Base-by-base conservation (phyloP, 2,888 invertebrate species). In the Rhodophaea formosa region DNA sequence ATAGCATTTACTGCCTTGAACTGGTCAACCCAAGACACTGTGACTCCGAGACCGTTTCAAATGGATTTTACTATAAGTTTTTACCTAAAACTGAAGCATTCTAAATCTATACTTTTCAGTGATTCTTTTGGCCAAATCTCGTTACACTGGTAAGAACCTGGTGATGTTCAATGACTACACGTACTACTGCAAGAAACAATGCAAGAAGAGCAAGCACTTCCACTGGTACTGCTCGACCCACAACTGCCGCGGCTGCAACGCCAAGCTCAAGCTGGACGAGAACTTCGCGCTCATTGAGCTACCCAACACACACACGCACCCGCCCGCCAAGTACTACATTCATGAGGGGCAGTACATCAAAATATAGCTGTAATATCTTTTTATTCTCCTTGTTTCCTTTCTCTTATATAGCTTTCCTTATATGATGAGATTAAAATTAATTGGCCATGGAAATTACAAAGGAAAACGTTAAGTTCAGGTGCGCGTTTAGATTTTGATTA, bases 161-260 rank as follows among this genome's bases (percentile, higher is more conserved):
- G 79, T 88, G 0, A 80, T 88, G 72, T 80, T 74, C 65, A 80
- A 84, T 44, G 79, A 85, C 59, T 89, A 87, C 65, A 87, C 88
- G 0, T 89, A 87, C 63, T 88, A 86, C 69, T 85, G 84, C 70
- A 87, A 88, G 72, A 82, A 78, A 58, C 79, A 82, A 63, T 83
- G 79, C 69, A 85, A 84, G 71, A 82, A 73, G 63, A 82, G 78
- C 0, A 82, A 80, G 44, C 69, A 75, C 59, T 84, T 80, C 57
- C 78, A 81, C 57, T 89, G 89, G 89, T 83, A 86, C 60, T 89
- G 89, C 58, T 89, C 89, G 0, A 87, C 88, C 0, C 86, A 89
- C 62, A 86, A 86, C 68, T 83, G 80, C 62, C 79, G 81, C 35
- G 88, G 88, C 0, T 89, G 89, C 60, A 85, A 85, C 42, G 88